phyloP scores from a whole-genome alignment of 2,797 vertebrate species.

The Sternarchorhynchus goeldii region DNA sequence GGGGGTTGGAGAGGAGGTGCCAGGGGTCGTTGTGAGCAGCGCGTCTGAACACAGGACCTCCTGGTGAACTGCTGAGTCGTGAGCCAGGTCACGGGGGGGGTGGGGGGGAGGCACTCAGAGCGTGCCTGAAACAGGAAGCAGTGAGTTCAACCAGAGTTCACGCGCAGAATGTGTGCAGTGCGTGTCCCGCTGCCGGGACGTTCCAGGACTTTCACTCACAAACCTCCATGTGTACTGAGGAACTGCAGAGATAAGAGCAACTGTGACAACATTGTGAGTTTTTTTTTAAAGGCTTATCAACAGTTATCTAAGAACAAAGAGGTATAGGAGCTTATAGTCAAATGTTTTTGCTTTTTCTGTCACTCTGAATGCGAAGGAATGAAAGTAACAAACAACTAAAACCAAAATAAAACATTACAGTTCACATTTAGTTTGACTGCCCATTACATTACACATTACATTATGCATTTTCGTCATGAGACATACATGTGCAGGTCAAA shows the following conservation, averaged over 20 bases:
- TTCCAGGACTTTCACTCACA: conserved; percentile 49
- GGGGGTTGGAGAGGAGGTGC: conserved; percentile 41
- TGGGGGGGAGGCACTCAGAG: conserved; percentile 77
- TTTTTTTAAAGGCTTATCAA: too few species aligned
- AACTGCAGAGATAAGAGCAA: conserved; percentile 2
- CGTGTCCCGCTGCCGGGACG: conserved; percentile 73
- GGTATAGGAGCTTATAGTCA: too few species aligned
- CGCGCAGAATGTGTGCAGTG: conserved; percentile 80
- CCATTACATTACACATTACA: too few species aligned
- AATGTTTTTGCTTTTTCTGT: too few species aligned
- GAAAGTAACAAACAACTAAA: too few species aligned
- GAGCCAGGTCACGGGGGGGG: conserved; percentile 87
- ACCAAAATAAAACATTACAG: too few species aligned
- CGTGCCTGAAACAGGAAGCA: conserved; percentile 84
- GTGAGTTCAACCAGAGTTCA: conserved; percentile 93
- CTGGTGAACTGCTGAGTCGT: conserved; percentile 83
- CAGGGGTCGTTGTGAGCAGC: conserved; percentile 43
- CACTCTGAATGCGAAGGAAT: too few species aligned
- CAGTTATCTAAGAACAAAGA: too few species aligned
- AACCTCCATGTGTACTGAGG: conserved; percentile 52
- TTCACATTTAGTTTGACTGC: too few species aligned
- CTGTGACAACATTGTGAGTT: too few species aligned
- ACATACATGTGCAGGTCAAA: background rate
- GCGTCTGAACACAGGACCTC: conserved; percentile 79
- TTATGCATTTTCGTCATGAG: background rate